A percentile compares a stretch with the other conserved stretches of the same genome.
Conservation (phyloP, 2,888 invertebrate species). For the Protophormia terraenovae region DNA sequence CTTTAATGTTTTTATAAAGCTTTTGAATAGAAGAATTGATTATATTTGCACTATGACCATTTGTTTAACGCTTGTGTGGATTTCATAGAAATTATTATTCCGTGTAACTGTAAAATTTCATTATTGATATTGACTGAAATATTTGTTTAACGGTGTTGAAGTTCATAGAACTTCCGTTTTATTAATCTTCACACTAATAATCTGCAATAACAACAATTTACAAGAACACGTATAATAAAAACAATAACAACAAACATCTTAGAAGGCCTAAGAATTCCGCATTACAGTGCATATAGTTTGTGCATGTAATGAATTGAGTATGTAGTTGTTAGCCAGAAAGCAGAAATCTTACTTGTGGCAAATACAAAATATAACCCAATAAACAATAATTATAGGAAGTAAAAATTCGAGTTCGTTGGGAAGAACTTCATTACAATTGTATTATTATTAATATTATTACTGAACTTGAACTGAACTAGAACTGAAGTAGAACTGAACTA, state of each 20-base stretch:
- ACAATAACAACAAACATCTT: not conserved
- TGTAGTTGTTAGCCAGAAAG: not conserved
- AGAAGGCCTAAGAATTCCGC: not conserved
- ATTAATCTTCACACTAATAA: not conserved
- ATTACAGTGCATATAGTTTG: not conserved
- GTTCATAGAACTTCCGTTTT: constrained; percentile 51
- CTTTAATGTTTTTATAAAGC: not conserved
- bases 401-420: too few relatives aligned
- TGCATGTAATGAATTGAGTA: not conserved
- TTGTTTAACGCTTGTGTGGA: not conserved
- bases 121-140: not conserved
- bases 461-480: too few relatives aligned
- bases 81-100: not conserved
- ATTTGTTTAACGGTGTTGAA: constrained; percentile 4
- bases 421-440: too few relatives aligned
- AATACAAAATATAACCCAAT: not conserved
- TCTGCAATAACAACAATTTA: not conserved
- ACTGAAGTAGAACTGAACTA: too few relatives aligned
- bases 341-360: not conserved
- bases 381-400: not conserved
- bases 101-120: not conserved
- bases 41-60: not conserved
- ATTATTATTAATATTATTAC: too few relatives aligned
- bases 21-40: not conserved
- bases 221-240: not conserved